Base-by-base conservation (phyloP, 2,113 vertebrate species). In the Syrmaticus mikado region DNA sequence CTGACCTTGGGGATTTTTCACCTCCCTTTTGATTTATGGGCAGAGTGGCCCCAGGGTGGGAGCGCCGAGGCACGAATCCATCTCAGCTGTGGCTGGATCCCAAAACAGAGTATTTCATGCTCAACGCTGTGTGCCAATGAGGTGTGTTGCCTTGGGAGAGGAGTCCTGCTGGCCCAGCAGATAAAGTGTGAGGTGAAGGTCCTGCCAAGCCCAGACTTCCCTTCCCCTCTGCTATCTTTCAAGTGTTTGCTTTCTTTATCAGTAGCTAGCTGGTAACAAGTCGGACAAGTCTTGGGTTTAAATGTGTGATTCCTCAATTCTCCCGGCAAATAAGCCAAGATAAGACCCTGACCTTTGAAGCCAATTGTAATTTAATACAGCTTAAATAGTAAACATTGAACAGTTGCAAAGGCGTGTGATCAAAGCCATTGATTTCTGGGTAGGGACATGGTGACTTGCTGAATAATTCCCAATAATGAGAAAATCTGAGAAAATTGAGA, bases 361-460 rank as follows among this genome's bases (percentile, higher is more conserved):
- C 82, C 82, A 57, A 57, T 61, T 83, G 93, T 87, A 96, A 94
- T 94, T 90, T 93, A 95, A 89, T 94, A 77, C 82, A 81, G 87
- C 76, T 85, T 85, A 78, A 95, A 87, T 19, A n/a, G 91, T 83
- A 94, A 94, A 85, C 93, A 78, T 85, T 13, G 38, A 96, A 61
- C 77, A 52, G 82, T 75, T 45, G 94, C 85, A 40, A 81, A 91
- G 94, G 89, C 91, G 85, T 85, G 82, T 77, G 89, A 93, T 95
- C 95, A 97, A 92, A 96, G 82, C 10, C 68, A 94, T 94, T 34
- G 95, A 94, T 94, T 90, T 79, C 34, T 74, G 40, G 36, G 76
- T 71, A 88, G 82, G 46, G 67, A 83, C 81, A 82, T 79, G 10
- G 55, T 65, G 82, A 83, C 87, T 92, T 85, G 93, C 70, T 68